Conservation (phyloP, 1,140 invertebrate species). For the Zaprionus taronus region DNA sequence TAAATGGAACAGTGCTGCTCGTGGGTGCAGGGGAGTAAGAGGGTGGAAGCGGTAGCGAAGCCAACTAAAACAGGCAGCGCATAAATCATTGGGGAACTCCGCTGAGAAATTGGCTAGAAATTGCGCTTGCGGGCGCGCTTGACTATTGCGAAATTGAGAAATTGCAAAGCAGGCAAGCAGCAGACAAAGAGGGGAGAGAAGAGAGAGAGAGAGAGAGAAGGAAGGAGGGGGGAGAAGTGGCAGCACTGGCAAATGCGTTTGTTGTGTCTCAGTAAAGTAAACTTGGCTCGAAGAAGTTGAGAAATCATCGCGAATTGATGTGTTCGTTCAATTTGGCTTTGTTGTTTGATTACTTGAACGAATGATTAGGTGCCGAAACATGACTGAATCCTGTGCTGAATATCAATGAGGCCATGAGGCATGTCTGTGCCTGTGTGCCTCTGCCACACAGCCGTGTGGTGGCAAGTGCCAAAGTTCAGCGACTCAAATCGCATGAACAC, state of each 20-base stretch:
- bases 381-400: conserved; percentile 39
- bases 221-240: not conserved
- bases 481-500: conserved; percentile 44
- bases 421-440: too few relatives aligned
- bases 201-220: not conserved
- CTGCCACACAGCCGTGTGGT: not conserved
- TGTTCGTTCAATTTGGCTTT: conserved; percentile 55
- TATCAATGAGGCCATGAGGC: conserved; percentile 31
- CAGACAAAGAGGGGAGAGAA: not conserved
- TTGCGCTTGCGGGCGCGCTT: conserved; percentile 35
- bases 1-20: conserved; percentile 59
- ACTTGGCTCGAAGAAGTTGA: conserved; percentile 7
- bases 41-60: conserved; percentile 5
- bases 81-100: conserved; percentile 51
- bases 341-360: conserved; percentile 57
- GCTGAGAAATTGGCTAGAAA: conserved; percentile 54
- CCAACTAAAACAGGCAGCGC: conserved; percentile 43
- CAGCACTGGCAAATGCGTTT: conserved; percentile 35
- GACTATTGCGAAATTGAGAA: conserved; percentile 44
- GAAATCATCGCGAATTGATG: conserved; percentile 55
- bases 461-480: conserved; percentile 8
- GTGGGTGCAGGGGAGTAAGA: not conserved
- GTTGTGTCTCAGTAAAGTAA: conserved; percentile 31
- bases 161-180: conserved; percentile 15
- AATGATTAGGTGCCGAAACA: conserved; percentile 56